These are phyloP conservation scores for Leptodactylus fallax DNA, from an alignment of 2,797 vertebrate species.

Conservation along the genomic window DNA sequence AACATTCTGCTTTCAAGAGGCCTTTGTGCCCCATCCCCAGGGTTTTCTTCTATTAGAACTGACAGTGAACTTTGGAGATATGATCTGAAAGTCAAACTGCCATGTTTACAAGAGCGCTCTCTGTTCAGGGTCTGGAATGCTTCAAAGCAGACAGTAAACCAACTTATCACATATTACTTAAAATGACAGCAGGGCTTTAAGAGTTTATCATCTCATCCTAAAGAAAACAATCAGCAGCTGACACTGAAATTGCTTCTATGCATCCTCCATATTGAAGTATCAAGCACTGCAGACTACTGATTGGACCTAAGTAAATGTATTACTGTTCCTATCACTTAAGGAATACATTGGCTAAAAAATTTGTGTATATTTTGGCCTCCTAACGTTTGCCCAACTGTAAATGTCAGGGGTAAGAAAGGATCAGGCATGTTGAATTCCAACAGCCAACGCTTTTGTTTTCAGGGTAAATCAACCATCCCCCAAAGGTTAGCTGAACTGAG, in stretches of 20 bases:
- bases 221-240: background rate
- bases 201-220: background rate
- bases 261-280: background rate
- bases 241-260: background rate
- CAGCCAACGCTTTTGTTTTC: no score
- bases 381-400: no score
- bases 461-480: no score
- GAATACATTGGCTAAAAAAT: no score
- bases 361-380: no score
- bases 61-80: slow-evolving; percentile 54
- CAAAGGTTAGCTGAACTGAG: no score
- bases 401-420: no score
- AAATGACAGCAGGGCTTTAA: slow-evolving; percentile 11
- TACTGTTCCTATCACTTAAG: no score
- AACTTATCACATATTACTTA: slow-evolving; percentile 19
- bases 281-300: background rate
- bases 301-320: background rate
- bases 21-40: slow-evolving; percentile 41
- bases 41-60: slow-evolving; percentile 48
- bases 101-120: slow-evolving; percentile 49
- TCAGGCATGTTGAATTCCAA: no score
- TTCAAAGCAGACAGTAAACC: slow-evolving; percentile 15
- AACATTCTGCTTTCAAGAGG: slow-evolving; percentile 16
- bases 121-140: slow-evolving; percentile 16
- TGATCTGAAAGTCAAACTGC: slow-evolving; percentile 47